Percentiles rank a stretch among this genome's conserved stretches.
phyloP scores from a whole-genome alignment of 2,888 invertebrate species.

The Ceratothoa steindachneri region DNA sequence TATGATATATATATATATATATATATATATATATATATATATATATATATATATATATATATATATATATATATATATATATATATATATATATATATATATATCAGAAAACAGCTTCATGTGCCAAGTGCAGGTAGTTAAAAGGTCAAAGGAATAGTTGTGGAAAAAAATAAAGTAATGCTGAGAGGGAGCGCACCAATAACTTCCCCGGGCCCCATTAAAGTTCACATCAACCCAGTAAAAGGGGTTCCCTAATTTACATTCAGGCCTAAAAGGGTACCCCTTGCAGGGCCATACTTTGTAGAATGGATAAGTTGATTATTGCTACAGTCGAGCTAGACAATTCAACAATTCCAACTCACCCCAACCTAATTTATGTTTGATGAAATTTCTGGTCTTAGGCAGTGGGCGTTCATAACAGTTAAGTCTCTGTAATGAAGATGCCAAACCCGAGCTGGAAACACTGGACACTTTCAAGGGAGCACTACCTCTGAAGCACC shows the following conservation, averaged over 20 bases:
- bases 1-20: no score
- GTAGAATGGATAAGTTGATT: no score
- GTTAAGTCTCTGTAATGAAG: conserved; percentile 43
- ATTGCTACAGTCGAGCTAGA: no score
- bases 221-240: no score
- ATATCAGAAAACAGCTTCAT: neutral
- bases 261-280: no score
- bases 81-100: neutral
- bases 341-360: no score
- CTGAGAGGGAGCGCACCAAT: no score
- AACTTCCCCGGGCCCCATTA: no score
- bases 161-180: no score
- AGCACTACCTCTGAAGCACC: conserved; percentile 29
- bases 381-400: conserved; percentile 39
- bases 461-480: conserved; percentile 30
- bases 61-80: neutral
- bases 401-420: conserved; percentile 45
- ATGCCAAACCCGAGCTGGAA: conserved; percentile 37
- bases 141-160: no score
- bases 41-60: neutral
- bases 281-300: no score
- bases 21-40: neutral
- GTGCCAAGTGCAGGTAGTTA: neutral
- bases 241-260: no score
- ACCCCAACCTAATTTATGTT: conserved; percentile 27